Conservation (phyloP, 1,140 invertebrate species). For the Arion vulgaris region DNA sequence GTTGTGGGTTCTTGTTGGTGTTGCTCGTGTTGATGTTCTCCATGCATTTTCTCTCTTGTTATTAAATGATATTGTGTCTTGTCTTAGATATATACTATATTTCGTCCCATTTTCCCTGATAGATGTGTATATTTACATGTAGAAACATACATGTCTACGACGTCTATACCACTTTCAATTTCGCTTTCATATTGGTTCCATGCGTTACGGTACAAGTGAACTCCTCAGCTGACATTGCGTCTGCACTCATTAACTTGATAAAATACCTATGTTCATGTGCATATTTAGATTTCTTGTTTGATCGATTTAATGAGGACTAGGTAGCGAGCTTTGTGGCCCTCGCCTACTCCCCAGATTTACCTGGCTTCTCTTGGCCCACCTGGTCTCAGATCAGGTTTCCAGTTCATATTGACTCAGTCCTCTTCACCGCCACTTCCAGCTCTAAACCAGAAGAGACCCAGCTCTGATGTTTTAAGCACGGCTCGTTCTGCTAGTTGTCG, state of each 20-base stretch:
- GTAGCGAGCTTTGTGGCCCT: background rate
- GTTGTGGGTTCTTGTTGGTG: too few species aligned
- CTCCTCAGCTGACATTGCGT: background rate
- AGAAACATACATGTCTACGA: too few species aligned
- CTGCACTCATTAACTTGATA: slow-evolving; percentile 26
- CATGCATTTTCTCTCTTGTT: too few species aligned
- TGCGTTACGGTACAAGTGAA: background rate
- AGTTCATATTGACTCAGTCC: background rate
- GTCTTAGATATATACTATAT: too few species aligned
- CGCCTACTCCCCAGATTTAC: background rate
- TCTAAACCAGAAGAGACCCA: background rate
- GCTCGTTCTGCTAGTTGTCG: too few species aligned
- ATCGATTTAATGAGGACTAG: slow-evolving; percentile 21
- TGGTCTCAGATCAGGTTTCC: slow-evolving; percentile 2
- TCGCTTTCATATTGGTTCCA: too few species aligned
- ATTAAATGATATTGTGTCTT: too few species aligned
- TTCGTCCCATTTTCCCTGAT: too few species aligned
- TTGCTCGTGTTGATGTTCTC: too few species aligned
- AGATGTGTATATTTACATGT: too few species aligned
- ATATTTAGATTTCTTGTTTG: slow-evolving; percentile 25
- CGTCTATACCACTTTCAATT: too few species aligned
- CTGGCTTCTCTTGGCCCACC: slow-evolving; percentile 11
- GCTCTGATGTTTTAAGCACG: background rate
- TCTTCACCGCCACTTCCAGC: background rate
- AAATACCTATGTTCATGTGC: background rate